Conservation (phyloP, 2,797 vertebrate genomes). For the Gadopsis bispinosus region DNA sequence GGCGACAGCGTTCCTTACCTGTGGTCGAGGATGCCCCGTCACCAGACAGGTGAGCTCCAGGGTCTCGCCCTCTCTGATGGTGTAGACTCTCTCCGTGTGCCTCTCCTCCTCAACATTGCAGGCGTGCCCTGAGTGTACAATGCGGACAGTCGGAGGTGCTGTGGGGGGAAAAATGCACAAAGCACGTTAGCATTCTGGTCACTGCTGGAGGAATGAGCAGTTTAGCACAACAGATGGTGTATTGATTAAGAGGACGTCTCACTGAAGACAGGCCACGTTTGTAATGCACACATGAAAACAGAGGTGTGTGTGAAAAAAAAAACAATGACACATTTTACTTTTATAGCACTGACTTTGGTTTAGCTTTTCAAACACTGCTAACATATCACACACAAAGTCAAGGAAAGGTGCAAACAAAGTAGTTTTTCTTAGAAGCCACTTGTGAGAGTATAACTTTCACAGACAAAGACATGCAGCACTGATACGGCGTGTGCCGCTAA, state of each 20-base stretch:
- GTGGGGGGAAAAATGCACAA: conserved; percentile 38
- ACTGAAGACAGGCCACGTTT: conserved; percentile 40
- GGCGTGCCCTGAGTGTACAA: conserved; percentile 95
- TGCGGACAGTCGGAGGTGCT: conserved; percentile 95
- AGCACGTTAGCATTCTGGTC: conserved; percentile 50
- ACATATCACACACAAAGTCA: conserved; percentile 12
- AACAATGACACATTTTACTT: conserved; percentile 28
- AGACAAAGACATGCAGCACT: neutral
- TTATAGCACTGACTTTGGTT: conserved; percentile 35
- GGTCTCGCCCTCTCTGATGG: conserved; percentile 96
- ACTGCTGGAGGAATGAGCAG: conserved; percentile 47
- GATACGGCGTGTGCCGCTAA: neutral
- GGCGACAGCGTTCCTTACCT: conserved; percentile 85
- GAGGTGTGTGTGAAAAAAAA: conserved; percentile 9
- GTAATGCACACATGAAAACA: conserved; percentile 14
- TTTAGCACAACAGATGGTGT: conserved; percentile 56
- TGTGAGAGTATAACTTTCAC: conserved; percentile 21
- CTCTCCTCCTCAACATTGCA: conserved; percentile 98
- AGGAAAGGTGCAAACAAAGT: conserved; percentile 1
- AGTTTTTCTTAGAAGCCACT: conserved; percentile 20
- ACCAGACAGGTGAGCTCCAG: conserved; percentile 96
- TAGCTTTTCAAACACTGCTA: conserved; percentile 5
- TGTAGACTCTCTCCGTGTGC: conserved; percentile 96
- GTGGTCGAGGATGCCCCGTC: conserved; percentile 95
- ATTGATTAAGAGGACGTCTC: conserved; percentile 59